Evolutionary conservation across 2,797 vertebrate species (phyloP).

Genomic region (Cheirogaleus major): DNA sequence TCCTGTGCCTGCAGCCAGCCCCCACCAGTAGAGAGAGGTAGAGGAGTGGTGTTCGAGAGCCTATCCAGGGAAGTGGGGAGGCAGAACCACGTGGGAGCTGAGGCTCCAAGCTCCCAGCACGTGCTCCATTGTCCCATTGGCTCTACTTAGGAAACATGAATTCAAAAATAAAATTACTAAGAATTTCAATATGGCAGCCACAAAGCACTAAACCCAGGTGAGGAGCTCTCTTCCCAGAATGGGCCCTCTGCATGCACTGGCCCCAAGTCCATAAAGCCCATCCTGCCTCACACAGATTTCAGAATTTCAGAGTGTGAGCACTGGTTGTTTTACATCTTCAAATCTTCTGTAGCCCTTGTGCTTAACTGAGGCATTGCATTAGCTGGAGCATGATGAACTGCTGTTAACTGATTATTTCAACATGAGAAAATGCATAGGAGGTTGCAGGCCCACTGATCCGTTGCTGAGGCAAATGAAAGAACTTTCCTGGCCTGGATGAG

Average conservation of each 20-base stretch:
- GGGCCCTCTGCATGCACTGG: not conserved
- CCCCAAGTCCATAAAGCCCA: not conserved
- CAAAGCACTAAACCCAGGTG: not conserved
- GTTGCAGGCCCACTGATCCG: not conserved
- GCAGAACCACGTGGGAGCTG: not conserved
- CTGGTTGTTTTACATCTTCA: not conserved
- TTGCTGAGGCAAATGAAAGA: not conserved
- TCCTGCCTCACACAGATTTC: not conserved
- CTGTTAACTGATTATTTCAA: not conserved
- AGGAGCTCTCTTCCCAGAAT: not conserved
- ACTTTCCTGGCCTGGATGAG: not conserved
- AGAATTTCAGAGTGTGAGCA: not conserved
- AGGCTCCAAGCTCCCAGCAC: not conserved
- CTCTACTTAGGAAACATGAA: not conserved
- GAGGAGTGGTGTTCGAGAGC: not conserved
- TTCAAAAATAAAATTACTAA: not conserved
- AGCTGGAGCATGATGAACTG: not conserved
- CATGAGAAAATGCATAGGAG: not conserved
- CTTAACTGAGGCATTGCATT: not conserved
- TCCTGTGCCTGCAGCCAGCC: not conserved
- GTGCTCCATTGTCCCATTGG: not conserved
- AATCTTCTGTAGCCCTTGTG: not conserved
- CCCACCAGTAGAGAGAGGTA: not conserved
- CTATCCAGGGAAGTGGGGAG: not conserved
- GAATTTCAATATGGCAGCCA: not conserved